Evolutionary conservation across 2,888 invertebrate genomes (phyloP), one percentile per base, ranked within the genome.

Genomic region (Bombylius discolor): DNA sequence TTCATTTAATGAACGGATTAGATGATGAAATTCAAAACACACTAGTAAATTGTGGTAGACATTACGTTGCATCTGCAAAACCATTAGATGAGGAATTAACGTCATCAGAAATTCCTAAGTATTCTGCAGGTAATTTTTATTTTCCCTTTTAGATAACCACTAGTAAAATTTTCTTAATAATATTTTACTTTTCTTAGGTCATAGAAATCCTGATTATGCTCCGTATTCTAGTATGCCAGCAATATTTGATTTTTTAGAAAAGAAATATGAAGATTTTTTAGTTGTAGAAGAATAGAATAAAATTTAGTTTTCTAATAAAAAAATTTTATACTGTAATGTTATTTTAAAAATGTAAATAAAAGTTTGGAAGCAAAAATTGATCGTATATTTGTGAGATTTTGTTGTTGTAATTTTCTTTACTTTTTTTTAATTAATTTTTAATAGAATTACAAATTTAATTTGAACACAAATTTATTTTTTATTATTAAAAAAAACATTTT

Each of bases 141-240:
- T 7, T 11, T 23, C 3, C 1, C 3, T 23, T 23, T 23, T 23
- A 23, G 23, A n/a, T n/a, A n/a, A n/a, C n/a, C n/a, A n/a, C n/a
- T n/a, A n/a, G n/a, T n/a, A n/a, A n/a, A n/a, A n/a, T n/a, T n/a
- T n/a, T n/a, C 23, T 23, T 23, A 23, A 23, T 23, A 3, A 3
- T 58, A 51, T 55, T 56, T 54, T 54, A 59, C 62, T 56, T 61
- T 60, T 75, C 72, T 6, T 78, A 70, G 83, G 84, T 72, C 80
- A 81, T 64, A 70, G 74, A 39, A 79, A 81, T 65, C 86, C 86
- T 69, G 85, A 85, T 66, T 82, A 83, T 83, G 84, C 85, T 14
- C 84, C 85, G 4, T 79, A 78, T 66, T 71, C 79, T 42, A 80
- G 82, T 62, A 81, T 83, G 62, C 75, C 81, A 31, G 84, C 84